Evolutionary conservation across 1,140 invertebrate species (phyloP), one percentile per base, ranked within the genome.

Genomic region (Drosophila equinoxialis): DNA sequence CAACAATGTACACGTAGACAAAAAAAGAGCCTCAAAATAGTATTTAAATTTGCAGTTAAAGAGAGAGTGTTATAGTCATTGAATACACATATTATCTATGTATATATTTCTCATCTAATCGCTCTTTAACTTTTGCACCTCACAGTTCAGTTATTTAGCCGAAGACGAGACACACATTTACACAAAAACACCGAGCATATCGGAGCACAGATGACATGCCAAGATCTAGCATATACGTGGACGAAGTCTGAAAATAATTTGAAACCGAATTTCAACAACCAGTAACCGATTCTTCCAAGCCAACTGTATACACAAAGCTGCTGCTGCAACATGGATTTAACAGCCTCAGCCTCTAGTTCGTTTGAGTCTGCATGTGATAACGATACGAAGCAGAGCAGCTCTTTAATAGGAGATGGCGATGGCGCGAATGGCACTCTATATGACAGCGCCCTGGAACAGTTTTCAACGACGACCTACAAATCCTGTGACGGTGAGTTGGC

Each of bases 401-500:
- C 70, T 10, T 77, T 68, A 10, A 65, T 74, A 11, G 45, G 45
- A 2, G 45, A 51, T 11, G 45, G 45, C 11, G 45, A 51, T 7
- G 45, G 45, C 7, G 72, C 39, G 23, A 84, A 87, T 11, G 74
- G 70, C 51, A 89, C 83, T 8, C 65, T 91, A 6, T 91, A 91
- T 55, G 79, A 83, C 17, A 90, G 86, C 42, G 90, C 90, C 4
- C 60, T 91, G 72, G 90, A 91, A 57, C 82, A 86, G 63, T 39
- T 87, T 23, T 87, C 84, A n/a, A 71, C 70, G 23, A 68, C 87
- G 33, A 68, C 73, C n/a, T 91, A 80, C 70, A 77, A 72, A 61
- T 81, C 90, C 13, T 91, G 87, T 60, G 90, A 85, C 78, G 90
- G 90, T 91, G 68, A 79, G 80, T 77, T 26, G 55, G 62, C 69